Conservation (phyloP, 2,797 vertebrate genomes). For the Hypotaenidia philippensis region DNA sequence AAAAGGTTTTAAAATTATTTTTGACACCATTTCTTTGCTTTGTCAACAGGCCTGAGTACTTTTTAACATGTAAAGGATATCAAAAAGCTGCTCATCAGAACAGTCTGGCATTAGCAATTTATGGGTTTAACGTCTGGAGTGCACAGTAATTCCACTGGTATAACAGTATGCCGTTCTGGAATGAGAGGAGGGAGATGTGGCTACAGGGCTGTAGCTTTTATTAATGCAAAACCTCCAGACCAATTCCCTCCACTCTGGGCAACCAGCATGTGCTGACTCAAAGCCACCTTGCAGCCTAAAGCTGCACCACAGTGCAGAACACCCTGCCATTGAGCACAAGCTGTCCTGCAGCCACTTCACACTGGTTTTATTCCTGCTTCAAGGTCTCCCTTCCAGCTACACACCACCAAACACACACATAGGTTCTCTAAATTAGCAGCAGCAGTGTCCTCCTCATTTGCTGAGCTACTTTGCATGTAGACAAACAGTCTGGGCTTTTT, state of each 20-base stretch:
- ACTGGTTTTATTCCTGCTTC: not conserved
- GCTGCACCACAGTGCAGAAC: fast-evolving
- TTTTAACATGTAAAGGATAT: conserved; percentile 84
- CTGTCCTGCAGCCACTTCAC: not conserved
- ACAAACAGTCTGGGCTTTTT: fast-evolving
- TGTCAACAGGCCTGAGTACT: conserved; percentile 87
- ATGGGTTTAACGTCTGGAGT: conserved; percentile 60
- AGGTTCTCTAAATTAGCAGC: not conserved
- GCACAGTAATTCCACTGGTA: not conserved
- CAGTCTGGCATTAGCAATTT: conserved; percentile 69
- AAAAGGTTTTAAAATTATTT: conserved; percentile 95
- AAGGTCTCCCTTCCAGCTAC: not conserved
- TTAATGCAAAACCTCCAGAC: not conserved
- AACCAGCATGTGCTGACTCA: not conserved
- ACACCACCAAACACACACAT: fast-evolving
- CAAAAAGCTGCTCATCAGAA: conserved; percentile 71
- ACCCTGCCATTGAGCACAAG: fast-evolving
- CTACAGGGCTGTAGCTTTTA: not conserved
- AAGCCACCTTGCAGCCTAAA: not conserved
- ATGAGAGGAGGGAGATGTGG: not conserved
- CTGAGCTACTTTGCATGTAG: fast-evolving
- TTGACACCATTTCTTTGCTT: conserved; percentile 90
- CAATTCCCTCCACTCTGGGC: not conserved
- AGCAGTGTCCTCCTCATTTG: not conserved
- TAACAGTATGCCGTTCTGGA: not conserved